phyloP scores from a whole-genome alignment of 2,797 vertebrate species.

The Synanceia verrucosa region DNA sequence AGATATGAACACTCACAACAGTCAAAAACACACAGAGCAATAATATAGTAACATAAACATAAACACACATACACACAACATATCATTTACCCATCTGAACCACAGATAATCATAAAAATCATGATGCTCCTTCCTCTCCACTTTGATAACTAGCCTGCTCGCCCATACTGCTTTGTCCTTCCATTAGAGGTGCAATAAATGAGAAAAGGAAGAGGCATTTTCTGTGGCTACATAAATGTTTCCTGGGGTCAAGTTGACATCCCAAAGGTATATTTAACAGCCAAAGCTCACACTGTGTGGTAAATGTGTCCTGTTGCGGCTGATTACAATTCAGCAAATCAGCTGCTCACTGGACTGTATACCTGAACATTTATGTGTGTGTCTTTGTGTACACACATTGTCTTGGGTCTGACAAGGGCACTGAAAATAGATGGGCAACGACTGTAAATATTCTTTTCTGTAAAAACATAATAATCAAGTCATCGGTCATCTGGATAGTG shows the following conservation, averaged over 20 bases:
- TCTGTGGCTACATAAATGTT: conserved; percentile 48
- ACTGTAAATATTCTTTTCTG: too few relatives aligned
- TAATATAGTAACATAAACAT: not conserved
- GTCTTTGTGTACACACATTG: not conserved
- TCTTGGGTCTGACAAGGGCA: not conserved
- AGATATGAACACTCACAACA: not conserved
- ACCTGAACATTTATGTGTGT: conserved; percentile 16
- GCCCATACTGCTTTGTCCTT: conserved; percentile 16
- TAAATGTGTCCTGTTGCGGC: conserved; percentile 41
- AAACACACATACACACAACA: not conserved
- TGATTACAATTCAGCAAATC: conserved; percentile 40
- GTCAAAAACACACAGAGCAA: not conserved
- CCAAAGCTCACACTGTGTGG: conserved; percentile 41
- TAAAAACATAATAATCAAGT: too few relatives aligned
- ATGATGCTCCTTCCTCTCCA: not conserved
- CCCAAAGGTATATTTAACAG: conserved; percentile 70
- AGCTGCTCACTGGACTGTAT: conserved; percentile 10
- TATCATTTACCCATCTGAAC: conserved; percentile 3
- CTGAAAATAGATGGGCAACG: not conserved
- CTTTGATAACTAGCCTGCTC: conserved; percentile 27
- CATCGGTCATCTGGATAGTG: conserved; percentile 51
- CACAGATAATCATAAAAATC: conserved; percentile 24
- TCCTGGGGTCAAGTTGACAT: conserved; percentile 63
- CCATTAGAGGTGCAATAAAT: conserved; percentile 50
- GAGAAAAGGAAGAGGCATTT: conserved; percentile 61